These are phyloP conservation scores for Parthenolecanium corni DNA, from an alignment of 2,888 invertebrate genomes.

Conservation along the genomic window DNA sequence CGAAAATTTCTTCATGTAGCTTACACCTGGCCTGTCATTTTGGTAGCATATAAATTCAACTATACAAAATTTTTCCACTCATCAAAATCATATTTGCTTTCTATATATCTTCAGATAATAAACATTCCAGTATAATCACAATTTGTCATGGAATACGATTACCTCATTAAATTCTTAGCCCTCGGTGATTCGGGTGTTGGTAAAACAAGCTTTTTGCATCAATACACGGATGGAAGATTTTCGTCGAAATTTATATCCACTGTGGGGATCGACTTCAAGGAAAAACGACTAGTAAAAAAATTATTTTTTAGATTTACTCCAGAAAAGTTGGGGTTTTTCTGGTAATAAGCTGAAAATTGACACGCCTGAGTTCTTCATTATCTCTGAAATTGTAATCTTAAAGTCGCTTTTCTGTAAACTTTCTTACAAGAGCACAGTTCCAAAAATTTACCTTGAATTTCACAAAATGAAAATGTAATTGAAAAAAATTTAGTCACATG, in stretches of 20 bases:
- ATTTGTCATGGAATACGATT: constrained; percentile 22
- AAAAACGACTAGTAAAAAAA: constrained; percentile 17
- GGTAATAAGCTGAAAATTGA: constrained; percentile 9
- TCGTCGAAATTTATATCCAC: constrained; percentile 92
- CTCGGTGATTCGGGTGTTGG: constrained; percentile 90
- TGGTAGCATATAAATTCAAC: no score
- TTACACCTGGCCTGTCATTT: no score
- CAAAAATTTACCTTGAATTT: no score
- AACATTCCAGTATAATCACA: no score
- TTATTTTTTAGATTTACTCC: no score
- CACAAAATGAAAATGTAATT: no score
- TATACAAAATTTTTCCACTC: no score
- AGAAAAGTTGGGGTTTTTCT: neutral
- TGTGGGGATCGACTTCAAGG: constrained; percentile 85
- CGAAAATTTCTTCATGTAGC: no score
- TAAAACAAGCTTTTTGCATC: constrained; percentile 86
- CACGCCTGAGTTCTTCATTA: neutral
- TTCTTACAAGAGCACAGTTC: no score
- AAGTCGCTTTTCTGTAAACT: neutral
- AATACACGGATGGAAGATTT: constrained; percentile 88
- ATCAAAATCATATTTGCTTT: no score
- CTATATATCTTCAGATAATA: no score
- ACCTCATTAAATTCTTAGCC: constrained; percentile 19
- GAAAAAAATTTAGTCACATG: no score
- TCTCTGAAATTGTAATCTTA: neutral